These are phyloP conservation scores for Propithecus coquereli DNA, from an alignment of 2,113 vertebrate genomes.

Conservation along the genomic window DNA sequence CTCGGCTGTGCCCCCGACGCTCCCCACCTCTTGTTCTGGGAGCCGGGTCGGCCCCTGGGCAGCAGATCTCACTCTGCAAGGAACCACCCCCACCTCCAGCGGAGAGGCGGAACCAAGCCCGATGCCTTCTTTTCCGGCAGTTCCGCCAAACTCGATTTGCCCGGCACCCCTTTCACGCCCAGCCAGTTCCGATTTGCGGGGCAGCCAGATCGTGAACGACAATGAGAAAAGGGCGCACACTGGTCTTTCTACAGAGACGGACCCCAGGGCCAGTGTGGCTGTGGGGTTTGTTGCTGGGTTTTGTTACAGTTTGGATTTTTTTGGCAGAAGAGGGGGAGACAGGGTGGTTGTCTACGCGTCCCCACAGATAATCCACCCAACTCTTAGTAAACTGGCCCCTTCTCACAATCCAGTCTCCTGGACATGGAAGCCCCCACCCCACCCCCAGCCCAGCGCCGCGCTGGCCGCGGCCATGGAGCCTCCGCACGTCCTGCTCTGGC, in stretches of 20 bases:
- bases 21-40: constrained; percentile 50
- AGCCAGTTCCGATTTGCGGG: not conserved
- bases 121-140: not conserved
- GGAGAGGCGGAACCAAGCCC: not conserved
- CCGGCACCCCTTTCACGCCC: not conserved
- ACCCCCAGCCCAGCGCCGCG: not conserved
- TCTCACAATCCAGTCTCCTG: not conserved
- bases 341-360: not conserved
- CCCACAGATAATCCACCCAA: not conserved
- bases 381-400: not conserved
- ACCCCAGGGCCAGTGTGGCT: not conserved
- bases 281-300: not conserved
- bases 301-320: not conserved
- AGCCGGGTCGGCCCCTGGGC: not conserved
- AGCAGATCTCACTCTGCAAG: not conserved
- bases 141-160: not conserved
- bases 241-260: not conserved
- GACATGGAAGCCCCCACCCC: not conserved
- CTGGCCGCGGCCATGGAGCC: not conserved
- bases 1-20: not conserved
- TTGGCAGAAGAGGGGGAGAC: not conserved
- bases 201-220: not conserved
- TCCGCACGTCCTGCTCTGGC: not conserved
- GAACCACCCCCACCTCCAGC: not conserved
- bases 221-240: not conserved